A percentile compares a stretch with the other conserved stretches of the same genome.
phyloP scores from a whole-genome alignment of 2,113 vertebrate genomes.

The Gadus macrocephalus region DNA sequence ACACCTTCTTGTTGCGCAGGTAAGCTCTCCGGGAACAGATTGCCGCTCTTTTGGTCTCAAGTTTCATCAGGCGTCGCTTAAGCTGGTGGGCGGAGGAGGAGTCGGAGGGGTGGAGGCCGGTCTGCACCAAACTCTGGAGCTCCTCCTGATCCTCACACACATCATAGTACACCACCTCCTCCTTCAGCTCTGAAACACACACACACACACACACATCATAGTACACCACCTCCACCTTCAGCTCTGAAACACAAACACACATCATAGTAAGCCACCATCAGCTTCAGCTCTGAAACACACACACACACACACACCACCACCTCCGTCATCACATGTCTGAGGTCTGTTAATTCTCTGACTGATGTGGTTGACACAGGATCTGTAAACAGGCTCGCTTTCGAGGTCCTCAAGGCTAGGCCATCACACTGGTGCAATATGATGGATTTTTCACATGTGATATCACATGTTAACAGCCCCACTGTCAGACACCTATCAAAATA shows the following conservation, averaged over 20 bases:
- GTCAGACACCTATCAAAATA: no score
- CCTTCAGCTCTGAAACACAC: constrained; percentile 83
- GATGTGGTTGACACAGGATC: no score
- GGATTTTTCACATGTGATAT: no score
- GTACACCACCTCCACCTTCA: background rate
- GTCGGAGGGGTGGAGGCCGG: constrained; percentile 38
- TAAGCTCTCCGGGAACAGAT: constrained; percentile 84
- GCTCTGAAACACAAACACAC: constrained; percentile 8
- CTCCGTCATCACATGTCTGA: no score
- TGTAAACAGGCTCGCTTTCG: no score
- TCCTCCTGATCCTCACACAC: constrained; percentile 88
- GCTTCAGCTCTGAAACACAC: constrained; percentile 83
- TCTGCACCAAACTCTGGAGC: constrained; percentile 70
- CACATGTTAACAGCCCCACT: no score
- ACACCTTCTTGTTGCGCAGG: constrained; percentile 89
- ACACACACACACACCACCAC: constrained; percentile 12
- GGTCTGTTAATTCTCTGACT: no score
- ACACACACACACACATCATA: constrained; percentile 29
- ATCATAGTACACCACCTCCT: constrained; percentile 96
- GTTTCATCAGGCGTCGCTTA: constrained; percentile 70
- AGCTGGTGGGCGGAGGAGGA: constrained; percentile 62
- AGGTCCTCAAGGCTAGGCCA: no score
- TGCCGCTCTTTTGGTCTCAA: constrained; percentile 83
- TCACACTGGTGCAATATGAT: no score
- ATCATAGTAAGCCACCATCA: constrained; percentile 95